Base-by-base conservation (phyloP, 92 coral and sea anemone species). In the Zoanthus solanderi region DNA sequence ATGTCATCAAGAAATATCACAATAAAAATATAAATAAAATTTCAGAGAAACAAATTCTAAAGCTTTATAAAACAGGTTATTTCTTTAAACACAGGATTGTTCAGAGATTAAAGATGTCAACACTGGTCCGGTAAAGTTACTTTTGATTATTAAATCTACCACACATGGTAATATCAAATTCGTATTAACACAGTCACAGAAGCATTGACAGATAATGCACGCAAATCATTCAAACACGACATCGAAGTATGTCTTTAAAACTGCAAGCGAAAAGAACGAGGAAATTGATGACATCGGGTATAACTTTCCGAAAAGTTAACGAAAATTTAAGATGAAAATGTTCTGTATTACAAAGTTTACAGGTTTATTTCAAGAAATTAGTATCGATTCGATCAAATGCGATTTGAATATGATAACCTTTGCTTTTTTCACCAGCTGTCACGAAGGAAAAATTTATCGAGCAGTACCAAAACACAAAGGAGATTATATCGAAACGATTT, bases 401-500 rank as follows among this genome's bases (percentile, higher is more conserved):
- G 82, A 77, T 77, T 63, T 67, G 23, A 60, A 48, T 17, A 50
- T 4, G 85, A 81, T 81, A 81, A 81, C 85, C 85, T 63, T 53
- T n/a, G 84, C 71, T 58, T 66, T 63, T 23, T 81, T 47, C 18
- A 66, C 75, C 85, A 81, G 85, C 85, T 81, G 85, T 81, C 85
- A 81, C 85, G 85, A 81, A 44, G 66, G 12, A 30, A 65, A 66
- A 81, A 65, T 47, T 81, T 63, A 81, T 66, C 56, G 75, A 29
- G 44, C 44, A n/a, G 73, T 58, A 15, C 85, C 6, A 45, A 65
- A 65, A 81, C 14, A 66, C 75, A 80, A 79, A 61, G 46, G 73
- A 42, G 84, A 46, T 63, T 65, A 81, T 81, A 81, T 81, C 75
- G 85, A 81, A 81, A 81, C 31, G 85, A 81, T 81, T 81, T 81